phyloP scores from a whole-genome alignment of 2,113 vertebrate genomes.

The Panthera uncia region DNA sequence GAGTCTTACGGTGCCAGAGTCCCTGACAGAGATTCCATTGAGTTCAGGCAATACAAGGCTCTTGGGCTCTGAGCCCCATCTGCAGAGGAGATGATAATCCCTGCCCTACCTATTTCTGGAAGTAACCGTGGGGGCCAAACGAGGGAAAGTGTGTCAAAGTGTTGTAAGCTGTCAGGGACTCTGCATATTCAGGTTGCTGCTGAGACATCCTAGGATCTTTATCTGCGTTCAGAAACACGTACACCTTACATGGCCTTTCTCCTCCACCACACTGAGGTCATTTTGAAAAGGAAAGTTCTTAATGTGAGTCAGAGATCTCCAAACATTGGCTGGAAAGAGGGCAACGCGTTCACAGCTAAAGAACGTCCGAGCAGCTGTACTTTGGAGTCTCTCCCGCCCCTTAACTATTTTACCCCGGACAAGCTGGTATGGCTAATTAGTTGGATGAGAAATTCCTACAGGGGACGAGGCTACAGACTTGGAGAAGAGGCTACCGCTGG shows the following conservation, averaged over 20 bases:
- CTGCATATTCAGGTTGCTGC: background rate
- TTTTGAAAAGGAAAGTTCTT: conserved; percentile 32
- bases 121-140: conserved; percentile 22
- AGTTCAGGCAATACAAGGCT: background rate
- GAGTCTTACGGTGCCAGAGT: background rate
- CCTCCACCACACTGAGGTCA: background rate
- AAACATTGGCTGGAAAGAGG: conserved; percentile 5
- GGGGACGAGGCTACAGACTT: background rate
- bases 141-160: conserved; percentile 30
- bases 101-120: conserved; percentile 5
- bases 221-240: conserved; percentile 1
- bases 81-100: conserved; percentile 37
- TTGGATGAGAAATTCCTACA: background rate
- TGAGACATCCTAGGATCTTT: background rate
- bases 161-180: background rate
- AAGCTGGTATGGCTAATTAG: background rate
- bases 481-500: background rate
- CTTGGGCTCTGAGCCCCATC: background rate
- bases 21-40: background rate
- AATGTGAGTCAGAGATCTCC: background rate
- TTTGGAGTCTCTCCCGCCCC: background rate
- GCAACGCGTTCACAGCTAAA: background rate
- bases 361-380: background rate
- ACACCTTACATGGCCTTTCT: background rate
- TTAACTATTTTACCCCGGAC: background rate